These are phyloP conservation scores for Tribolium castaneum DNA, from an alignment of 1,140 invertebrate species.

Conservation along the genomic window DNA sequence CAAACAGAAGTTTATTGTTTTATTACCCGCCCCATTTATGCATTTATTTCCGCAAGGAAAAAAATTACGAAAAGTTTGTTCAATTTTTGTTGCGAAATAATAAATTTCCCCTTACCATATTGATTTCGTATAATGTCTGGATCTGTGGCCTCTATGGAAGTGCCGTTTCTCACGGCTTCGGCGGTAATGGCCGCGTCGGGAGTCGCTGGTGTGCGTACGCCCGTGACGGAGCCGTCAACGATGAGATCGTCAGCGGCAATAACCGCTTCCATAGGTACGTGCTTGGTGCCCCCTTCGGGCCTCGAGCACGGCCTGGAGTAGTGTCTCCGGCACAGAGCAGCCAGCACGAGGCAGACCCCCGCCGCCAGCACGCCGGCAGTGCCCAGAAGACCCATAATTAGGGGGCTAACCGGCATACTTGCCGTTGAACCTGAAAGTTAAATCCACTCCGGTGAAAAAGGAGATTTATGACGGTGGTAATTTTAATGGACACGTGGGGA, in stretches of 20 bases:
- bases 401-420: constrained; percentile 74
- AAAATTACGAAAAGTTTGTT: no score
- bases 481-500: neutral
- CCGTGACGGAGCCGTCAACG: constrained; percentile 60
- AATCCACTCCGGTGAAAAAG: constrained; percentile 1
- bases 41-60: neutral
- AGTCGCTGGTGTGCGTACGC: constrained; percentile 54
- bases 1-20: neutral
- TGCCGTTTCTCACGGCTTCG: constrained; percentile 58
- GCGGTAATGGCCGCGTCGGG: constrained; percentile 53
- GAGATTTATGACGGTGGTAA: neutral
- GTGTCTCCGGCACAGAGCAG: constrained; percentile 69
- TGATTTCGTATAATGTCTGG: constrained; percentile 88
- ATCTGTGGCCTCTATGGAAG: constrained; percentile 66
- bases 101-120: constrained; percentile 73
- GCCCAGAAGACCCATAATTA: constrained; percentile 77
- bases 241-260: constrained; percentile 61
- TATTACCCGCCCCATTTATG: neutral
- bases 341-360: constrained; percentile 77
- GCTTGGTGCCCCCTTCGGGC: constrained; percentile 69
- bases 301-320: constrained; percentile 61
- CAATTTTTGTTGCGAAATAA: neutral
- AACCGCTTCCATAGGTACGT: constrained; percentile 69
- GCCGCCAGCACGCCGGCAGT: constrained; percentile 77
- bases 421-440: constrained; percentile 65